Evolutionary conservation across 2,113 vertebrate genomes (phyloP).

Genomic region (Dendrocopos noguchii): DNA sequence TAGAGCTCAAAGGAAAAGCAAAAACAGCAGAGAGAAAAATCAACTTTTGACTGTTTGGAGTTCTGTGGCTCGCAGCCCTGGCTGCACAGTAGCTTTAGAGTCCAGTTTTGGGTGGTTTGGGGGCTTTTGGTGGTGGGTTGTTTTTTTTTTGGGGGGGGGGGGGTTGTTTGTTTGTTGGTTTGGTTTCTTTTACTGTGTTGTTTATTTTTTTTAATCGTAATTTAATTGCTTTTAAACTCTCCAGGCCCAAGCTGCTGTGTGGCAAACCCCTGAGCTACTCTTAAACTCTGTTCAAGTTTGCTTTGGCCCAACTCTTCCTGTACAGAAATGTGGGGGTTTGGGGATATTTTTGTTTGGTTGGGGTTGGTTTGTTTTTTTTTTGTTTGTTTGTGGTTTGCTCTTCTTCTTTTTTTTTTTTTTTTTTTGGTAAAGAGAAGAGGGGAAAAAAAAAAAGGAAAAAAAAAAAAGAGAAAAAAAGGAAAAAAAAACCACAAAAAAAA

Average conservation of each 20-base stretch:
- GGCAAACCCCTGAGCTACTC: slow-evolving; percentile 1
- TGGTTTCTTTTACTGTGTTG: too few relatives aligned
- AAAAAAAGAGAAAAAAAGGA: neutral
- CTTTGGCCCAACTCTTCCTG: slow-evolving; percentile 9
- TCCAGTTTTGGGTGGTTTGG: neutral
- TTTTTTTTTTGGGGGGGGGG: too few relatives aligned
- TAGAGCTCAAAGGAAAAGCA: neutral
- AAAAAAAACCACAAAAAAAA: slow-evolving; percentile 22
- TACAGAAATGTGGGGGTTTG: slow-evolving; percentile 5
- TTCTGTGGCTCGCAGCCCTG: slow-evolving; percentile 15
- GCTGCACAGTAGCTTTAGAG: slow-evolving; percentile 51
- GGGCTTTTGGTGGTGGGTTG: too few relatives aligned
- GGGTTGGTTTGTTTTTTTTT: too few relatives aligned
- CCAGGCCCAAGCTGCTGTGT: slow-evolving; percentile 62
- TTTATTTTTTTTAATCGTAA: slow-evolving; percentile 74
- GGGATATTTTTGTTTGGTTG: too few relatives aligned
- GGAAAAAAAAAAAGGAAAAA: neutral
- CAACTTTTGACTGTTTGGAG: slow-evolving; percentile 49
- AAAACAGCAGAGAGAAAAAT: neutral
- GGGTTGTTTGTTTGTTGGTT: neutral
- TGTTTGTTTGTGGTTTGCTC: neutral
- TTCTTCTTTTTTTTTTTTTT: slow-evolving; percentile 5
- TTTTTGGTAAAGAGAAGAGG: slow-evolving; percentile 56
- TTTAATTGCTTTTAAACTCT: slow-evolving; percentile 80
- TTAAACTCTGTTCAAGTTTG: too few relatives aligned